phyloP scores from a whole-genome alignment of 2,797 vertebrate species.

The Coregonus suidteri region DNA sequence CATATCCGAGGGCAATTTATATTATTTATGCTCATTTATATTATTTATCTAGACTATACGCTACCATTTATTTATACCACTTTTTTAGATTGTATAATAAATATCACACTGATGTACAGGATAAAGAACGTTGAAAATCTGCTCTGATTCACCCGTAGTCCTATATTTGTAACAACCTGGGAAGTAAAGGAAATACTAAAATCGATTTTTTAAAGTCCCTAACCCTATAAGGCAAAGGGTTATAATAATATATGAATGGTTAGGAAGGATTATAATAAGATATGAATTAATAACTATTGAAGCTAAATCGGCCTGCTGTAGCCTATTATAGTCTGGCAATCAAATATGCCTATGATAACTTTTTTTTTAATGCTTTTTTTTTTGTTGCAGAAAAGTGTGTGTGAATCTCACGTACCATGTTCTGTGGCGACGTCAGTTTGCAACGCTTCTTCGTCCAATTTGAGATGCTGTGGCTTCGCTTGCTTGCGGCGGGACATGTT shows the following conservation, averaged over 20 bases:
- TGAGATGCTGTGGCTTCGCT: slow-evolving; percentile 88
- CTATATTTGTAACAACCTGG: neutral
- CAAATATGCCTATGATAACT: neutral
- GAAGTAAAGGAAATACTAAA: neutral
- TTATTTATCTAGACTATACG: neutral
- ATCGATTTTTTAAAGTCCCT: neutral
- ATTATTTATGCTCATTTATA: neutral
- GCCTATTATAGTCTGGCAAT: neutral
- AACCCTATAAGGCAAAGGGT: neutral
- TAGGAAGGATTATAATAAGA: neutral
- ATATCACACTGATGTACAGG: neutral
- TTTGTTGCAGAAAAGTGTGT: neutral
- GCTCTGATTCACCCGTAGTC: neutral
- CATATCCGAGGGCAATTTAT: neutral
- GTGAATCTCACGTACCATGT: slow-evolving; percentile 76
- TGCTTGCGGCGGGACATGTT: slow-evolving; percentile 92
- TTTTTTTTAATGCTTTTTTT: too few species aligned
- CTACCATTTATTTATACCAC: neutral
- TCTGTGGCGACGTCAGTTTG: slow-evolving; percentile 71
- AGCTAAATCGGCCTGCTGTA: neutral
- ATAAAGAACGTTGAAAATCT: neutral
- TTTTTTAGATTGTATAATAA: neutral
- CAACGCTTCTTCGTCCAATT: slow-evolving; percentile 81
- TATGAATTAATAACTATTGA: neutral
- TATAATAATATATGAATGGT: neutral